Conservation (phyloP, 2,797 vertebrate species). For the Sylvia borin region DNA sequence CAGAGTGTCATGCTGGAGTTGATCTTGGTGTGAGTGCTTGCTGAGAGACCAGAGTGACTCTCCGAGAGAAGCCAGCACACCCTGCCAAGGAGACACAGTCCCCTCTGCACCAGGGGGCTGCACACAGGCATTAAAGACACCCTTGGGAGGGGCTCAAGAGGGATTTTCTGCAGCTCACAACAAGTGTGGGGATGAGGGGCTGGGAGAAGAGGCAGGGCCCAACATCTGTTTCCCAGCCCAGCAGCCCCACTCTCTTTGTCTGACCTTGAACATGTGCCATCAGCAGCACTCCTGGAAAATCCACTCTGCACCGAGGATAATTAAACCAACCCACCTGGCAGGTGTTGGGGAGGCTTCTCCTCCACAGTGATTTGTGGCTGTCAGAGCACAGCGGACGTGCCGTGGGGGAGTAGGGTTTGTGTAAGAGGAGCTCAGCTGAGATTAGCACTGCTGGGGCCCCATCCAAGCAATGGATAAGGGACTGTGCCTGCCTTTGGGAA, state of each 20-base stretch:
- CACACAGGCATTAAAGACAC: background rate
- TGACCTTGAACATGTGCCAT: background rate
- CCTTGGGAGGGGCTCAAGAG: background rate
- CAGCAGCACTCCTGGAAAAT: background rate
- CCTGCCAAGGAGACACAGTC: background rate
- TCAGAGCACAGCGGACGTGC: background rate
- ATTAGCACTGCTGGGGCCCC: background rate
- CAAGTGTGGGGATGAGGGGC: background rate
- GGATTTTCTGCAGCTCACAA: background rate
- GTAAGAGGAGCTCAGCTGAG: background rate
- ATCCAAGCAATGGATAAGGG: background rate
- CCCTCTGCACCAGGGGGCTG: background rate
- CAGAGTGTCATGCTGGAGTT: background rate
- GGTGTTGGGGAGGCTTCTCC: constrained; percentile 41
- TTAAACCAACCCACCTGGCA: background rate
- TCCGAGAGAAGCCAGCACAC: background rate
- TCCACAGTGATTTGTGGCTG: constrained; percentile 8
- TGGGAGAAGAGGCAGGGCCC: background rate
- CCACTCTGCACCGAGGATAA: background rate
- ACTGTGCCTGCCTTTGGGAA: background rate
- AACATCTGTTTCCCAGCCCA: background rate
- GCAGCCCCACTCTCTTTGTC: background rate
- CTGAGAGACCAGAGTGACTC: background rate
- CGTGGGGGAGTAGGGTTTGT: background rate
- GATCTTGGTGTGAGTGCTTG: background rate